Evolutionary conservation across 2,797 vertebrate genomes (phyloP).

Genomic region (Lagocephalus sceleratus): DNA sequence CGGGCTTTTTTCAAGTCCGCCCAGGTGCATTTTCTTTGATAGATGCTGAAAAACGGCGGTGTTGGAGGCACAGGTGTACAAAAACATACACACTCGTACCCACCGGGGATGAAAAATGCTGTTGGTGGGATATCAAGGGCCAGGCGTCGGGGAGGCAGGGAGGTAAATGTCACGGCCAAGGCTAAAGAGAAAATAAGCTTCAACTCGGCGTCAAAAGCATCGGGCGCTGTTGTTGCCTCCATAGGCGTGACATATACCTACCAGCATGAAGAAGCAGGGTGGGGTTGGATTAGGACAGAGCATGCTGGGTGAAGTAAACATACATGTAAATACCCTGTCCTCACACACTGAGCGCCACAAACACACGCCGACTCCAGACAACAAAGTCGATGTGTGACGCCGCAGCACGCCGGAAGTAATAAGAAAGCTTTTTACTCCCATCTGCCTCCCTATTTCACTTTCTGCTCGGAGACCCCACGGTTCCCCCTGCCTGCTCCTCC

Average conservation of each 20-base stretch:
- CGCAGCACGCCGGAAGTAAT: conserved; percentile 21
- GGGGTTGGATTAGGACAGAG: conserved; percentile 41
- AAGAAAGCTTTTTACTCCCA: conserved; percentile 21
- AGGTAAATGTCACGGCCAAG: conserved; percentile 70
- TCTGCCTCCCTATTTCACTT: conserved; percentile 18
- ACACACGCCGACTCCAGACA: conserved; percentile 32
- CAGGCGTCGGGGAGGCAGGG: conserved; percentile 44
- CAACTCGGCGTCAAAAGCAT: conserved; percentile 62
- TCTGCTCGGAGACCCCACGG: conserved; percentile 19
- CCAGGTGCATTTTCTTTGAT: conserved; percentile 36
- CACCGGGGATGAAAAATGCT: conserved; percentile 49
- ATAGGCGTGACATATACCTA: conserved; percentile 65
- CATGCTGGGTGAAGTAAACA: conserved; percentile 48
- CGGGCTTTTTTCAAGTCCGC: conserved; percentile 24
- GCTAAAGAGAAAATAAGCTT: conserved; percentile 70
- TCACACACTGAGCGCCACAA: conserved; percentile 33
- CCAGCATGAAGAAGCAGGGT: conserved; percentile 47
- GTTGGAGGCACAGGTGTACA: conserved; percentile 35
- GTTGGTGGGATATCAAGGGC: conserved; percentile 50
- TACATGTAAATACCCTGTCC: conserved; percentile 56
- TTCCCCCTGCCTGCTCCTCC: conserved; percentile 29
- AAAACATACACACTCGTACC: conserved; percentile 8
- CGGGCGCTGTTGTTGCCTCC: conserved; percentile 50
- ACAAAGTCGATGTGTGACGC: conserved; percentile 19
- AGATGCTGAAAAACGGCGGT: conserved; percentile 24